Percentiles rank a stretch among this genome's conserved stretches.
phyloP scores from a whole-genome alignment of 2,888 invertebrate species.

The Leucophora obtusa region DNA sequence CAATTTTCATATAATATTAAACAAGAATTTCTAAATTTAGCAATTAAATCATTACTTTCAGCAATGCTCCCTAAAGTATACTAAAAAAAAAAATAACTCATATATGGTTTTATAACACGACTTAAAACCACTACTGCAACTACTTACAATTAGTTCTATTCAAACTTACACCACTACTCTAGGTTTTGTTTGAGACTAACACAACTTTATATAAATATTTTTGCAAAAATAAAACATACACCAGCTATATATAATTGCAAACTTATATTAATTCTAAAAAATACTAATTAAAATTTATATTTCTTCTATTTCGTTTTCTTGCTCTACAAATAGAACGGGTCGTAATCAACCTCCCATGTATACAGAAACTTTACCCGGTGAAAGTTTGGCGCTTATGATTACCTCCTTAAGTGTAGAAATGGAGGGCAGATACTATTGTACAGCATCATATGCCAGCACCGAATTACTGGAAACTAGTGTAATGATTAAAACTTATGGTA shows the following conservation, averaged over 20 bases:
- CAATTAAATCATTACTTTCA: not conserved
- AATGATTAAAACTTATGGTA: constrained; percentile 86
- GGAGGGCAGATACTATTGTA: constrained; percentile 90
- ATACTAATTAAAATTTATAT: constrained; percentile 52
- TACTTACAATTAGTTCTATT: not conserved
- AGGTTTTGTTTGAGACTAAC: not conserved
- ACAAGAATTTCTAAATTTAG: not conserved
- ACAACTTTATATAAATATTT: not conserved
- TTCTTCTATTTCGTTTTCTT: not conserved
- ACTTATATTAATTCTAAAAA: constrained; percentile 28
- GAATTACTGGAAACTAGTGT: constrained; percentile 84
- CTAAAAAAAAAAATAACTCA: constrained; percentile 14
- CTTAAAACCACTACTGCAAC: not conserved
- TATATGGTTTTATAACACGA: not conserved
- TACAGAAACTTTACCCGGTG: constrained; percentile 83
- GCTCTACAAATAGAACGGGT: constrained; percentile 69
- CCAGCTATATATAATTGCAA: constrained; percentile 25
- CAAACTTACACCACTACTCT: not conserved
- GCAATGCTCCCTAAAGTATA: constrained; percentile 47
- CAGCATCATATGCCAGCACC: constrained; percentile 87
- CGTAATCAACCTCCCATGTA: constrained; percentile 82
- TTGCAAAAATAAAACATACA: not conserved
- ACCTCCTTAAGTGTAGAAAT: constrained; percentile 86
- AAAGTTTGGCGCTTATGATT: constrained; percentile 86
- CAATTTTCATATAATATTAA: too few relatives aligned